phyloP scores from a whole-genome alignment of 1,140 invertebrate species.

The Wasmannia auropunctata region DNA sequence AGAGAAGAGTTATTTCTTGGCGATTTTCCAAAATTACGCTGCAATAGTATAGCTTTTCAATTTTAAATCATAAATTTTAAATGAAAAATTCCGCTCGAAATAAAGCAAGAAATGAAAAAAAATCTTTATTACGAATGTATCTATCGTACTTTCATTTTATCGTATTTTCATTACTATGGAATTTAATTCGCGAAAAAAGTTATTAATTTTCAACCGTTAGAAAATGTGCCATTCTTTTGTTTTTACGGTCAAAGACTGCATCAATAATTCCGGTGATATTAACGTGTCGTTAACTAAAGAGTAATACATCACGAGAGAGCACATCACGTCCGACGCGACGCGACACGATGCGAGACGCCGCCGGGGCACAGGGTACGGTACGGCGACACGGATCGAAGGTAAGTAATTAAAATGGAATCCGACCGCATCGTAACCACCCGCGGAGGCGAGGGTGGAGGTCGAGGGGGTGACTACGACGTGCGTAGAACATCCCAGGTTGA shows the following conservation, averaged over 20 bases:
- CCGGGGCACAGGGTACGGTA: not conserved
- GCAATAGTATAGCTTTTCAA: not conserved
- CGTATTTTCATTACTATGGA: not conserved
- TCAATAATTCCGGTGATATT: not conserved
- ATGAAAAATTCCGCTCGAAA: not conserved
- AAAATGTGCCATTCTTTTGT: not conserved
- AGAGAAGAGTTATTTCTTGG: not conserved
- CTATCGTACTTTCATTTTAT: no score
- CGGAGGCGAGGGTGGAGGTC: not conserved
- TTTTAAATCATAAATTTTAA: not conserved
- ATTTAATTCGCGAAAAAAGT: not conserved
- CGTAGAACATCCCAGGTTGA: conserved; percentile 60
- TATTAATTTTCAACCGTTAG: not conserved
- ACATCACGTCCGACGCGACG: not conserved
- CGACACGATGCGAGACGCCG: not conserved
- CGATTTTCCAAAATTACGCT: not conserved
- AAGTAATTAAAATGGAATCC: conserved; percentile 83
- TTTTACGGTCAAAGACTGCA: not conserved
- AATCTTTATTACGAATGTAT: no score
- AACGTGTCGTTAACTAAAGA: not conserved
- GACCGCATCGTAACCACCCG: conserved; percentile 53
- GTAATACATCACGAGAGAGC: not conserved
- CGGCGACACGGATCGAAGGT: conserved; percentile 54
- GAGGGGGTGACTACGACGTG: conserved; percentile 55
- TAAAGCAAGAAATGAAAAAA: not conserved